These are phyloP conservation scores for Pristionchus mayeri DNA, from an alignment of 2,888 invertebrate genomes.

Conservation along the genomic window DNA sequence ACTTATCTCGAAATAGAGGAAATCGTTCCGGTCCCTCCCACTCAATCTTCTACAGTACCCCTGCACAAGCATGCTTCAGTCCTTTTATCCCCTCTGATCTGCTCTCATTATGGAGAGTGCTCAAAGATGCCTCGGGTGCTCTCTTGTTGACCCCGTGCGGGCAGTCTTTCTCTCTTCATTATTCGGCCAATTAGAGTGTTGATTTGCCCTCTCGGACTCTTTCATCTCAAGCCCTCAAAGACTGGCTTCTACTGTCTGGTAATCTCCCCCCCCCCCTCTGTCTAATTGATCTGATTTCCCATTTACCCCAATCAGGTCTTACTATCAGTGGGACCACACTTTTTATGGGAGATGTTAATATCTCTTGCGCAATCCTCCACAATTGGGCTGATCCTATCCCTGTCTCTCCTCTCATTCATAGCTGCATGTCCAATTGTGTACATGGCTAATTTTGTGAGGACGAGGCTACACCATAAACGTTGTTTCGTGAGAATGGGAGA, in stretches of 20 bases:
- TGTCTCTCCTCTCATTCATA: conserved; percentile 27
- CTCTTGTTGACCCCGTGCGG: conserved; percentile 25
- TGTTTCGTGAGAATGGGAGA: conserved; percentile 47
- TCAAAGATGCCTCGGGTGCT: conserved; percentile 32
- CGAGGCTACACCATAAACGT: conserved; percentile 31
- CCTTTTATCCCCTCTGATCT: conserved; percentile 20
- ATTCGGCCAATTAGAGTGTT: conserved; percentile 40
- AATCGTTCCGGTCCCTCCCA: background rate
- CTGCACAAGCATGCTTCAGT: background rate
- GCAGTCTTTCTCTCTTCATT: conserved; percentile 40
- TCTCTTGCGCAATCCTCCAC: conserved; percentile 24
- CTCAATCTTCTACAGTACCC: background rate
- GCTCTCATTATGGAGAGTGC: conserved; percentile 23
- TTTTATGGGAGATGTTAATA: conserved; percentile 23
- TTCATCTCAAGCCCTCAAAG: conserved; percentile 5
- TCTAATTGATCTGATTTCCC: background rate
- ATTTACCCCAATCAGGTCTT: background rate
- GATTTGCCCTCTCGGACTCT: conserved; percentile 40
- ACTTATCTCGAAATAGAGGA: background rate
- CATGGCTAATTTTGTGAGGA: conserved; percentile 35
- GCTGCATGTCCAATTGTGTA: conserved; percentile 37
- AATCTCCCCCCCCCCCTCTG: background rate
- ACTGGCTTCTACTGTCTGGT: background rate
- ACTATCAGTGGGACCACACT: background rate
- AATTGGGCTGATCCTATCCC: background rate